Base-by-base conservation (phyloP, 2,113 vertebrate species). In the Lasiurus borealis region DNA sequence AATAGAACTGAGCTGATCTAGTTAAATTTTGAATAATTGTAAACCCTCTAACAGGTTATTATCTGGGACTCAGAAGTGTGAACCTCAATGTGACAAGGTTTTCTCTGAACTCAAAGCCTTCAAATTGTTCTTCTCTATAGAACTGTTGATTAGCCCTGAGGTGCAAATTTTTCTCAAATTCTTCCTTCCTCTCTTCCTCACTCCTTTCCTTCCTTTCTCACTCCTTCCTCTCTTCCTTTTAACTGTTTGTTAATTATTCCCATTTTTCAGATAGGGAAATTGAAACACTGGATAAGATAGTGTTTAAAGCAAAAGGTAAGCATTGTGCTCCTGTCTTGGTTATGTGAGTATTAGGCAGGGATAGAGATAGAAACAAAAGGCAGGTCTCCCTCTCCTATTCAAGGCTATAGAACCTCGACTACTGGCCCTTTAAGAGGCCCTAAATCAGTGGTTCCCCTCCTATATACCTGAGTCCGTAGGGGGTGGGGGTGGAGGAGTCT, bases 1-100 rank as follows among this genome's bases (percentile, higher is more conserved):
- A 59, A 82, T 85, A 31, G 44, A 82, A 59, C 52, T 95, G 87
- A 76, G 46, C 40, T 95, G 57, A 3, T 72, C 40, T 90, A 66
- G 48, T 6, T 84, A 75, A 85, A 84, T 59, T 48, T 89, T 54
- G 46, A 50, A 57, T 90, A 92, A 91, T 69, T 77, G 87, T 96
- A 34, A 90, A 87, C 50, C n/a, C 31, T 31, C 72, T 85, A 40
- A 44, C 27, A 91, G 54, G 0, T 73, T 83, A 66, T 90, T 91
- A 86, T 75, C 71, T 96, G 80, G 50, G 19, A 92, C 75, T 88
- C 31, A 31, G n/a, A 40, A 72, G 7, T 21, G 29, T 54, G 25
- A 94, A 40, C 44, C 36, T 95, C 62, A 81, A 8, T 14, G 62
- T 54, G 57, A 66, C 59, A 54, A 82, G 12, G 19, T 69, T 85